Base-by-base conservation (phyloP, 2,113 vertebrate genomes). In the Sander lucioperca region DNA sequence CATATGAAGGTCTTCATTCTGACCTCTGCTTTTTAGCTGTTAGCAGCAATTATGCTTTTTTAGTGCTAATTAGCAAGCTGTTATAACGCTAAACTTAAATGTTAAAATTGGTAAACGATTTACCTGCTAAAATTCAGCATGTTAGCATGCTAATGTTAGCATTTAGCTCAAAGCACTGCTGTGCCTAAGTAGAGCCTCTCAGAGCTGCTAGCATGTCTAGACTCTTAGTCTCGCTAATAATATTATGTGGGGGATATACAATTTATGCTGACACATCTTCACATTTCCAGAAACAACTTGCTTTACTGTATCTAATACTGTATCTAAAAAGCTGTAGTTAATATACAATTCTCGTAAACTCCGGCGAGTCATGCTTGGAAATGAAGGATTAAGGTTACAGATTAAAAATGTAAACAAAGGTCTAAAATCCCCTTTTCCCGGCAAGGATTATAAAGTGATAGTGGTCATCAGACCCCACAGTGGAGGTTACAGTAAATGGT, bases 371-470 rank as follows among this genome's bases (percentile, higher is more conserved):
- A 83, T 62, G 67, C 83, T 80, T 75, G 47, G 64, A 86, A 74
- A 87, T 70, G 14, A 83, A 77, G 89, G 90, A 86, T 88, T 90
- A 90, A 88, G 84, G 57, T 81, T 78, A 74, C 27, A 80, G 90
- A 90, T 92, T 87, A 92, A 39, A 68, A 15, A 21, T 15, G 7
- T 57, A 47, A 58, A 43, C 13, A 61, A 15, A 61, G 14, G 5
- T n/a, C 23, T 30, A 3, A 53, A 61, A 25, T 59, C 54, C 11
- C 18, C 2, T 45, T 51, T 59, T 59, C 36, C 53, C 59, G n/a
- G n/a, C 21, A 16, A 18, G 13, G 45, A 16, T 51, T n/a, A 15
- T 30, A 63, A 0, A 33, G 15, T 77, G 11, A 30, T 21, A 6
- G 51, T 21, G 3, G 7, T 62, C 2, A 9, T 61, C 1, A 75